Evolutionary conservation across 2,888 invertebrate species (phyloP), one percentile per base, ranked within the genome.

Genomic region (Phrixothrix hirtus): DNA sequence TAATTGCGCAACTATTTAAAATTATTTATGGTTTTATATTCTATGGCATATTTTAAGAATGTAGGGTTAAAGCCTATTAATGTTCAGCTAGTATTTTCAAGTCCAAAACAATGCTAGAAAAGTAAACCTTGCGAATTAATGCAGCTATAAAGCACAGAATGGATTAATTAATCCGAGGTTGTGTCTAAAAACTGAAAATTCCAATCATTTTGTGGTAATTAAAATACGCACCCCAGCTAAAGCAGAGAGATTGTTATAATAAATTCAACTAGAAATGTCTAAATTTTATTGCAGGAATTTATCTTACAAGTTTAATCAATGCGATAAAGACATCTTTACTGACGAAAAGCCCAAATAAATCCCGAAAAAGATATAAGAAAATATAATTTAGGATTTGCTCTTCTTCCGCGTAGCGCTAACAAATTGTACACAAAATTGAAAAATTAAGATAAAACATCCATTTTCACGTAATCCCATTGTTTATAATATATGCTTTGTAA

Each of bases 401-500:
- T 13, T n/a, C 37, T 21, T 37, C 12, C 9, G 9, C 10, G 21
- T 7, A 7, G 14, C 3, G 4, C 7, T 21, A 21, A 21, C 21
- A 16, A 27, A 16, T 39, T 16, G 16, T 9, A 16, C 17, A n/a
- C 13, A 39, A 39, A 16, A 26, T 30, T 42, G 36, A 48, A 39
- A 48, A 39, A 41, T 27, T 15, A 48, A 41, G 48, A 48, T 14
- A 42, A 48, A 47, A 41, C 15, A 29, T 35, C 21, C 29, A 41
- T 41, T 42, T 45, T 37, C 21, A 12, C 4, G 17, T 30, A 35
- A 44, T 36, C 36, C 34, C 27, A 25, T 39, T 42, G 26, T 38
- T 32, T 41, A 27, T 54, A 30, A 37, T 26, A 41, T 25, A 53
- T 38, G 39, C 17, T 46, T 14, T 21, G 32, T 29, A 45, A 56